Evolutionary conservation across 2,888 invertebrate species (phyloP).

Genomic region (Acanthosepion esculentum): DNA sequence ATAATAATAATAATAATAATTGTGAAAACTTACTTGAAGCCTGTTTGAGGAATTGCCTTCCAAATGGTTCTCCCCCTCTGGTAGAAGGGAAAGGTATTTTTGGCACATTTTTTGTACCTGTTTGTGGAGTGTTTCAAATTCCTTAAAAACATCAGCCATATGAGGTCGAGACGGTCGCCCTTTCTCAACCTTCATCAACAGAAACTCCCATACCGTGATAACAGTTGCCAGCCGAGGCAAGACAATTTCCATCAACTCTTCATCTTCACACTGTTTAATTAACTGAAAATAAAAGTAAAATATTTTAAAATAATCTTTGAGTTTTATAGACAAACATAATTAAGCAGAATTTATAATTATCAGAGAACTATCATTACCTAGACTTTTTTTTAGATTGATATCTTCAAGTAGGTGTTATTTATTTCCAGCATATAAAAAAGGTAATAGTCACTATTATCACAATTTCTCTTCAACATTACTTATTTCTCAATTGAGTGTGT

Average conservation of each 20-base stretch:
- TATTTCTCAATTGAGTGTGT: no score
- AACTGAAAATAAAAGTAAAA: slow-evolving; percentile 58
- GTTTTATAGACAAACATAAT: no score
- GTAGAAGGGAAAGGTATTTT: slow-evolving; percentile 60
- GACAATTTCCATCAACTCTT: slow-evolving; percentile 76
- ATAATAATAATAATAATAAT: background rate
- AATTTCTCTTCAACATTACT: no score
- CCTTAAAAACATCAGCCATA: slow-evolving; percentile 64
- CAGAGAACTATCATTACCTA: no score
- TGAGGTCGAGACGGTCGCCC: slow-evolving; percentile 64
- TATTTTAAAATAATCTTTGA: no score
- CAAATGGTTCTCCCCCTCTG: slow-evolving; percentile 35
- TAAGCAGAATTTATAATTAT: no score
- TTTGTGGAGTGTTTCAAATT: slow-evolving; percentile 64
- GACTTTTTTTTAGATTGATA: no score
- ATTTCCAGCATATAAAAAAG: no score
- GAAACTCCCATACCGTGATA: slow-evolving; percentile 76
- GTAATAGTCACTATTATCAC: no score
- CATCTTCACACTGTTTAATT: slow-evolving; percentile 69
- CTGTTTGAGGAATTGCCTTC: slow-evolving; percentile 45
- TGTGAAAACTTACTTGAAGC: background rate
- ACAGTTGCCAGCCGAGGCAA: slow-evolving; percentile 75
- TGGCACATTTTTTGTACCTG: slow-evolving; percentile 65
- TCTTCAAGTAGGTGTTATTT: no score
- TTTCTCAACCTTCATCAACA: slow-evolving; percentile 75